These are phyloP conservation scores for Leptopilina myrica DNA, from an alignment of 2,888 invertebrate genomes.

Conservation along the genomic window DNA sequence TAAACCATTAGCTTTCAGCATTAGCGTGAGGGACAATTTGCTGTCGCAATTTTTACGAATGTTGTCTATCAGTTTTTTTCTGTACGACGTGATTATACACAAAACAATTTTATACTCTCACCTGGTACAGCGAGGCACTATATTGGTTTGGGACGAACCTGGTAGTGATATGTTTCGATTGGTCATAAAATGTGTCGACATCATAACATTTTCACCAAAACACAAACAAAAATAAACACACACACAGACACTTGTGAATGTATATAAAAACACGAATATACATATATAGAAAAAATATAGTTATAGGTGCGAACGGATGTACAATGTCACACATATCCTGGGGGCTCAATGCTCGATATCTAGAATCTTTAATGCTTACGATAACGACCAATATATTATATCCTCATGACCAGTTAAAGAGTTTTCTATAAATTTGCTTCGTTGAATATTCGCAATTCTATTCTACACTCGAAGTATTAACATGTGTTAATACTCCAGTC, in stretches of 20 bases:
- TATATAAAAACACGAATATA: no score
- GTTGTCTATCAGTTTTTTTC: no score
- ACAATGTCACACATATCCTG: constrained; percentile 25
- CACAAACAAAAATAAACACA: no score
- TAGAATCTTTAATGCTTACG: constrained; percentile 33
- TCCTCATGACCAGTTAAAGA: constrained; percentile 35
- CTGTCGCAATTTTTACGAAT: no score
- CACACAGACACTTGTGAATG: no score
- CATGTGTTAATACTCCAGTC: constrained; percentile 24
- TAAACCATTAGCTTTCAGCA: no score
- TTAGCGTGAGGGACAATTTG: no score
- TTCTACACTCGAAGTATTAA: no score
- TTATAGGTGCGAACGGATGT: constrained; percentile 36
- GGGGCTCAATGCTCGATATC: constrained; percentile 37
- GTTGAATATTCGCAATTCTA: constrained; percentile 27
- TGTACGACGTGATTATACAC: constrained; percentile 34
- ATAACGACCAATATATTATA: constrained; percentile 41
- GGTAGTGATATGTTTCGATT: constrained; percentile 39
- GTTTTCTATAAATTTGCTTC: constrained; percentile 38
- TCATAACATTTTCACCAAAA: not conserved
- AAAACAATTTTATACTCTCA: constrained; percentile 32
- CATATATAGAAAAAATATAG: no score
- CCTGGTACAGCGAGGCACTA: constrained; percentile 34
- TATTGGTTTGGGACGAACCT: constrained; percentile 16
- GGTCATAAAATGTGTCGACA: constrained; percentile 34